Conservation (phyloP, 2,797 vertebrate genomes). For the Syngnathus rostellatus region DNA sequence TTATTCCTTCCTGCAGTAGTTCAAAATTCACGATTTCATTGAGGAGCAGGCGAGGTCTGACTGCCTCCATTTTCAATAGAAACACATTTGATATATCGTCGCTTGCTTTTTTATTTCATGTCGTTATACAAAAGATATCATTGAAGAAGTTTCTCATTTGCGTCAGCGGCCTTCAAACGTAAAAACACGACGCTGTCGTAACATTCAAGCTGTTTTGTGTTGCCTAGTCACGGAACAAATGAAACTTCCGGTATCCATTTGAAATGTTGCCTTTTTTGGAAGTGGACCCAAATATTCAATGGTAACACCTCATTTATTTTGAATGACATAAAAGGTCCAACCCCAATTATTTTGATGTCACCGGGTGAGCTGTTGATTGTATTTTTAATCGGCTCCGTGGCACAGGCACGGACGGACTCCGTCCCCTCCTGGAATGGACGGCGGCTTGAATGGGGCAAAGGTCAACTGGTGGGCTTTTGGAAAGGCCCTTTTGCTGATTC, state of each 20-base stretch:
- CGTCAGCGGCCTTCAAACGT: background rate
- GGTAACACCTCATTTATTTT: no score
- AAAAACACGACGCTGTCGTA: background rate
- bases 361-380: no score
- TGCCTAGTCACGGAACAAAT: no score
- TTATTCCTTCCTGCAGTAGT: background rate
- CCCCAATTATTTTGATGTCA: background rate
- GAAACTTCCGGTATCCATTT: no score
- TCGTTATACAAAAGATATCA: background rate
- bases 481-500: constrained; percentile 55
- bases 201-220: background rate
- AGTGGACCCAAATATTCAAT: no score
- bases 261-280: no score
- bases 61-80: background rate
- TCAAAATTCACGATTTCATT: no score
- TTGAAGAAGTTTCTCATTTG: background rate
- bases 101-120: background rate
- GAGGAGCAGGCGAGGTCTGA: background rate
- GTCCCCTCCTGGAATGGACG: background rate
- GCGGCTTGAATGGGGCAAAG: constrained; percentile 2
- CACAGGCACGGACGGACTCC: background rate
- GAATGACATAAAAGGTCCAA: background rate
- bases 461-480: constrained; percentile 37
- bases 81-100: background rate
- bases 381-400: no score